Evolutionary conservation across 2,113 vertebrate species (phyloP), one percentile per base, ranked within the genome.

Genomic region (Nannospalax galili): DNA sequence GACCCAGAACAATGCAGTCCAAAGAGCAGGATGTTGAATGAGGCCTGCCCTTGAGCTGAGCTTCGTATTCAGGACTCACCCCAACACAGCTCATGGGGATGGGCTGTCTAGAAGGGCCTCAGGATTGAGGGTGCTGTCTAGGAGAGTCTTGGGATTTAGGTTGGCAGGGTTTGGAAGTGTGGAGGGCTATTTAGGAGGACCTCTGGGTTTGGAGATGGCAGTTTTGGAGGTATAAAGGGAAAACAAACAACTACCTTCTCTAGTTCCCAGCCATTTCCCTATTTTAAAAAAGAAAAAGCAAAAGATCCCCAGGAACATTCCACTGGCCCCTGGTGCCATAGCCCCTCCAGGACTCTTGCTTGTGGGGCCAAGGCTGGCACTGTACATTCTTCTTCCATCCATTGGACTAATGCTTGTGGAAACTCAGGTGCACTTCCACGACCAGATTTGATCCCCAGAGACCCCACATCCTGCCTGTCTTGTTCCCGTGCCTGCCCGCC

Each of bases 71-170:
- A 11, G 17, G 70, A n/a, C 73, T 75, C 22, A 0, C 37, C 81
- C 30, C 6, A 3, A 7, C 7, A 8, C 2, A 0, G 17, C 48
- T 84, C 48, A 16, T 1, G 0, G 10, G 67, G 22, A 22, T 62
- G 60, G n/a, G 9, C 65, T 40, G 19, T 88, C 52, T 7, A 28
- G 67, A 40, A 75, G 89, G 22, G 45, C 10, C 72, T 84, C n/a
- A 19, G 14, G 45, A 67, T n/a, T 69, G 48, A 80, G 40, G 37
- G 1, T 65, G 40, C 42, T 65, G 60, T 84, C 40, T 45, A 65
- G 40, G 45, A 67, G 32, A n/a, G 30, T 69, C 82, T 69, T 52
- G 42, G 64, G 64, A 69, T 52, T 52, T 32, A 24, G 67, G 45
- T 35, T 45, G 22, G 45, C 60, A 69, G 19, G 35, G 37, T 86